Evolutionary conservation across 2,113 vertebrate species (phyloP), one percentile per base, ranked within the genome.

Genomic region (Catagonus wagneri): DNA sequence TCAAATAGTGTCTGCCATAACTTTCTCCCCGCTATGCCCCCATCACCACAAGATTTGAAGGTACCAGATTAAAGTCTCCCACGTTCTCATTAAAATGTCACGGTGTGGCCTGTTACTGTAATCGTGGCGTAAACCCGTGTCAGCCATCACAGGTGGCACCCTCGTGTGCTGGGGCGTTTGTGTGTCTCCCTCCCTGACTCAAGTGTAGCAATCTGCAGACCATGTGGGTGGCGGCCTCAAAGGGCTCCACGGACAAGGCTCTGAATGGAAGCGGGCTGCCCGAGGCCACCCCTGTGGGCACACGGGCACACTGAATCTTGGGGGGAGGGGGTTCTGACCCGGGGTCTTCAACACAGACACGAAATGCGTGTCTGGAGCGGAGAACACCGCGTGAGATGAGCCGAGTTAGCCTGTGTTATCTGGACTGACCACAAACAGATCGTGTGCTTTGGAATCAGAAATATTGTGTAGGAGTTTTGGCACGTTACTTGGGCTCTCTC

Each of bases 11-110:
- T 94, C 72, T 89, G 83, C 63, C 20, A 0, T 91, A 25, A 89
- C 52, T 68, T 58, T 12, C 74, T 83, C 78, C 20, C 5, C 36
- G 50, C 29, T 10, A 16, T 1, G 32, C 78, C 39, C 50, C 29
- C 19, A 5, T 7, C 1, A 1, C 79, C 32, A 2, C 15, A 85
- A 95, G 96, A 88, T 44, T 72, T 96, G 83, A 95, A 96, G 81
- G 56, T 16, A 96, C 88, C 58, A 95, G 72, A 76, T 69, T 22
- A 60, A 96, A 93, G 74, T 90, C 78, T 96, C 44, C 61, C 88
- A 93, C 22, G 44, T 81, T 96, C 93, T 61, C 85, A 76, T 36
- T 90, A 39, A 97, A 56, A 89, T 78, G n/a, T 88, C 94, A 69
- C 3, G 36, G 2, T 23, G 87, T 15, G 71, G 39, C 81, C 61